phyloP scores from a whole-genome alignment of 2,888 invertebrate genomes.

The Agriopis marginaria region DNA sequence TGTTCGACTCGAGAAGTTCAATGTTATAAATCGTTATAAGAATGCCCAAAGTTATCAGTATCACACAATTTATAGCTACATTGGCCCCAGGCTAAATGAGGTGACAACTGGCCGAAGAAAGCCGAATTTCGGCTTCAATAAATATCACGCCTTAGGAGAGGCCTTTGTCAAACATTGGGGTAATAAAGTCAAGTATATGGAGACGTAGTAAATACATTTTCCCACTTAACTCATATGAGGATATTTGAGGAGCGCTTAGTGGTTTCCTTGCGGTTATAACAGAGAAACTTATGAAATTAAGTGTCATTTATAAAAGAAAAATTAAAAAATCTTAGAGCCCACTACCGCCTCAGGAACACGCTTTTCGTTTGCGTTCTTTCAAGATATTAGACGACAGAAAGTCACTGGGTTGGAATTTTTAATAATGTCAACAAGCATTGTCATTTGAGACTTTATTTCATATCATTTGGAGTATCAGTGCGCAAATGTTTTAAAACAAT shows the following conservation, averaged over 20 bases:
- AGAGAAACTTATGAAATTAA: not conserved
- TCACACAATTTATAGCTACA: constrained; percentile 20
- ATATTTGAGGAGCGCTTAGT: constrained; percentile 8
- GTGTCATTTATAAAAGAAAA: too few species aligned
- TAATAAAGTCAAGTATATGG: constrained; percentile 21
- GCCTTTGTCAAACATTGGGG: constrained; percentile 25
- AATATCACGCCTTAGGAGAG: constrained; percentile 24
- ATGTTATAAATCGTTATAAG: not conserved
- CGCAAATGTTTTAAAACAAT: too few species aligned
- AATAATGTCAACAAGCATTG: too few species aligned
- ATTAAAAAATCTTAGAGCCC: too few species aligned
- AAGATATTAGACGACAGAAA: too few species aligned
- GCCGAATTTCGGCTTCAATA: constrained; percentile 23
- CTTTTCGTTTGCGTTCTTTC: too few species aligned
- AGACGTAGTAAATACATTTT: constrained; percentile 10
- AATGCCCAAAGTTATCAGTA: constrained; percentile 9
- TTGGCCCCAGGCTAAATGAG: constrained; percentile 26
- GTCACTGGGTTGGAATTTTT: too few species aligned
- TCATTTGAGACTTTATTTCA: too few species aligned
- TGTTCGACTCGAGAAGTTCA: not conserved
- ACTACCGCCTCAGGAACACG: too few species aligned
- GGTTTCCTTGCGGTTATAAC: not conserved
- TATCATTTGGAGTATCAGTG: too few species aligned
- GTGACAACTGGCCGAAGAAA: constrained; percentile 21
- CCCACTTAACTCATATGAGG: constrained; percentile 6